Conservation (phyloP, 1,140 invertebrate species). For the Pissodes strobi region DNA sequence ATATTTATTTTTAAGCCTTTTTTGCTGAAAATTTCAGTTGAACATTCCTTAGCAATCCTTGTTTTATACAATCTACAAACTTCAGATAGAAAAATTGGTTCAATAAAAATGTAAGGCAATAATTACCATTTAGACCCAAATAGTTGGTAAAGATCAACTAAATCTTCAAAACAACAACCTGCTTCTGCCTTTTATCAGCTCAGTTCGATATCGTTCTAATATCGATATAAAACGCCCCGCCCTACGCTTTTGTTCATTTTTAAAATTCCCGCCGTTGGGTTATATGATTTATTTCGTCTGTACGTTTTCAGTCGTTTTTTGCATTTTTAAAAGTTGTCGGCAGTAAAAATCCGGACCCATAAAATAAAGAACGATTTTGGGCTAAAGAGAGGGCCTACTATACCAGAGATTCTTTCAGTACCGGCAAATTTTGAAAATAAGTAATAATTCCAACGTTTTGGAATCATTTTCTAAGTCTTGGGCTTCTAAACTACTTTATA, state of each 20-base stretch:
- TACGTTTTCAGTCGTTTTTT: conserved; percentile 35
- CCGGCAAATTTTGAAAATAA: too few species aligned
- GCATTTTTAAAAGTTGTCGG: conserved; percentile 36
- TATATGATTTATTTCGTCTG: conserved; percentile 39
- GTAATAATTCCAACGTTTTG: too few species aligned
- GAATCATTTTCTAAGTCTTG: too few species aligned
- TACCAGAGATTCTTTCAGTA: not conserved
- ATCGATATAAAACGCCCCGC: conserved; percentile 6
- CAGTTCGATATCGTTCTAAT: not conserved
- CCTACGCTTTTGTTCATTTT: conserved; percentile 17
- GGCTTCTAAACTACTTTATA: too few species aligned
- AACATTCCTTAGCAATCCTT: too few species aligned
- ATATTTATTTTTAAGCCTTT: too few species aligned
- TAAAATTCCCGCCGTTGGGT: conserved; percentile 32
- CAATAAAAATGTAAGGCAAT: too few species aligned
- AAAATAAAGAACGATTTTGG: conserved; percentile 34
- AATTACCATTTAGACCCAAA: too few species aligned
- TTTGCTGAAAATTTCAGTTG: too few species aligned
- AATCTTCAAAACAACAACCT: not conserved
- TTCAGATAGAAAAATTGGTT: too few species aligned
- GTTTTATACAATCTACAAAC: too few species aligned
- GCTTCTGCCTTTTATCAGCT: not conserved
- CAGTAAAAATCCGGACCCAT: conserved; percentile 35
- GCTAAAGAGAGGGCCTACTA: conserved; percentile 2
- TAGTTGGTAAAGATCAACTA: too few species aligned